A percentile compares a stretch with the other conserved stretches of the same genome.
Conservation (phyloP, 2,888 invertebrate species). For the Odontomyia ornata region DNA sequence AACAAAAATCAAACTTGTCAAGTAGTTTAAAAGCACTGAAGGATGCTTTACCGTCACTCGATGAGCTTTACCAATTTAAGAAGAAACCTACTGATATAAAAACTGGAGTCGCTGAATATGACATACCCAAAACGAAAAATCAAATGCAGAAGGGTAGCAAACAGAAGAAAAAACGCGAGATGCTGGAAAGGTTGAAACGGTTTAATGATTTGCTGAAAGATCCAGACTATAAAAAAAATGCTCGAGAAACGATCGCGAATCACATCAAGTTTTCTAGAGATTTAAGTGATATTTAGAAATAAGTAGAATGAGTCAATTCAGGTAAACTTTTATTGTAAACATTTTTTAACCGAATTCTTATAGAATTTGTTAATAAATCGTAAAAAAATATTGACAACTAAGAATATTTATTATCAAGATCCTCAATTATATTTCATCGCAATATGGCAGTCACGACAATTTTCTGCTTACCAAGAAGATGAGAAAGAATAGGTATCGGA, state of each 20-base stretch:
- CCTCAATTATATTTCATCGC: too few relatives aligned
- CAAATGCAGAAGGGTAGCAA: slow-evolving; percentile 54
- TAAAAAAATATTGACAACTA: too few relatives aligned
- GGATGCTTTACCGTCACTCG: slow-evolving; percentile 61
- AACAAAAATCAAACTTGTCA: slow-evolving; percentile 41
- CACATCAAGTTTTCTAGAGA: slow-evolving; percentile 57
- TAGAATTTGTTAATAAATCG: too few relatives aligned
- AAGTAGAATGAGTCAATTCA: too few relatives aligned
- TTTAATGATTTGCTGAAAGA: slow-evolving; percentile 58
- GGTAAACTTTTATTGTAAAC: too few relatives aligned
- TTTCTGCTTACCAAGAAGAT: too few relatives aligned
- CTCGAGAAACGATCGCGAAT: slow-evolving; percentile 57
- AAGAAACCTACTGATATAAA: slow-evolving; percentile 55
- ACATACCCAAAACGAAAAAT: slow-evolving; percentile 33
- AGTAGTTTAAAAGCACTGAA: slow-evolving; percentile 59
- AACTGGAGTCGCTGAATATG: slow-evolving; percentile 50
- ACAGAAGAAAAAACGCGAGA: slow-evolving; percentile 52
- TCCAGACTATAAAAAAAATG: slow-evolving; percentile 59
- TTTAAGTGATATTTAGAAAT: slow-evolving; percentile 32
- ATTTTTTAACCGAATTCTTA: too few relatives aligned
- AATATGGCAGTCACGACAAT: too few relatives aligned
- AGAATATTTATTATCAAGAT: too few relatives aligned
- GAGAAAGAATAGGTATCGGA: too few relatives aligned
- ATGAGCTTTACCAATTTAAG: slow-evolving; percentile 57
- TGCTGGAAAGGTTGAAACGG: slow-evolving; percentile 52